Evolutionary conservation across 2,797 vertebrate species (phyloP), one percentile per base, ranked within the genome.

Genomic region (Epinephelus malabaricus): DNA sequence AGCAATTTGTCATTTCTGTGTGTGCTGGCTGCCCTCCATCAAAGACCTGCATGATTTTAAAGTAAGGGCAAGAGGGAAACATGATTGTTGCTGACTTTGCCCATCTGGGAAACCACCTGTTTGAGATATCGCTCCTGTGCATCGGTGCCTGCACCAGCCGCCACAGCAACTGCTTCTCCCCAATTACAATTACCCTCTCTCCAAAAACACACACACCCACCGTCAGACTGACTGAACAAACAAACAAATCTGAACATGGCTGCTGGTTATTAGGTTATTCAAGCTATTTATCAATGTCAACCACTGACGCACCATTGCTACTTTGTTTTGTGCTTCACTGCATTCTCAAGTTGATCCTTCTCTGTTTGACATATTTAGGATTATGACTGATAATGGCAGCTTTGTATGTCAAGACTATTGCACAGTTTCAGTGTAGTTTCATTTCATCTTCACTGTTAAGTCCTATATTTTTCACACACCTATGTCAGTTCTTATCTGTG

Each of bases 31-130:
- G 53, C 23, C 10, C 68, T 84, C 76, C 78, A 69, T 74, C 49
- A 46, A 69, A 74, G 54, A 78, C 27, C 62, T 58, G 74, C 65
- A 30, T 21, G 53, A 59, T 72, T 73, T 67, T 38, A 76, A 72
- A 81, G 25, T 63, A 40, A 81, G n/a, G 27, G 34, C 55, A 13
- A 21, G 67, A 78, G 74, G 46, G 69, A 66, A 78, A 81, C 74
- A 17, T 63, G 63, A 80, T 73, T 85, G 66, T 54, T 61, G 69
- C 68, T 87, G 80, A 87, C 76, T 86, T 60, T 49, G 64, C 63
- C 78, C 76, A 69, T 81, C 71, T 78, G 83, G 83, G 70, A 82
- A 81, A 84, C 76, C 86, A 85, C 86, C 86, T 86, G 78, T 81
- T 85, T 66, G 71, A 77, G 64, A 72, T 46, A 54, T 38, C 0